These are phyloP conservation scores for Lordiphosa andalusiaca DNA, from an alignment of 2,888 invertebrate genomes.

Conservation along the genomic window DNA sequence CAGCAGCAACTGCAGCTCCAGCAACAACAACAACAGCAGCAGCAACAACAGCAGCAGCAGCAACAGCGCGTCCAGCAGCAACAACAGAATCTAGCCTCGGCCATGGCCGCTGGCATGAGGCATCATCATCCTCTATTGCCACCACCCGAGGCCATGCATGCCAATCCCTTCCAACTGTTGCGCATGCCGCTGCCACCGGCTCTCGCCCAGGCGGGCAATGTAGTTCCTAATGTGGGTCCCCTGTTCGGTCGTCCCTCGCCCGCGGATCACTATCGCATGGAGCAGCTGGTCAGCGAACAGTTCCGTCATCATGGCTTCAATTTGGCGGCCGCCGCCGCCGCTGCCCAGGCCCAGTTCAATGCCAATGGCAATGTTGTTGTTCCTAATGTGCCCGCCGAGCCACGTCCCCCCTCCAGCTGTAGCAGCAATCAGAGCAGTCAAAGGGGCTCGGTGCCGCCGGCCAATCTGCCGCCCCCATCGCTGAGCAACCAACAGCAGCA, in stretches of 20 bases:
- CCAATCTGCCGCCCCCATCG: conserved; percentile 65
- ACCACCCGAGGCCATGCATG: conserved; percentile 87
- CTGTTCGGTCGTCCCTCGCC: conserved; percentile 90
- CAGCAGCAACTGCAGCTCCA: conserved; percentile 49
- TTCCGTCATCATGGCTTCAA: conserved; percentile 90
- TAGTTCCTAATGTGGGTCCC: conserved; percentile 86
- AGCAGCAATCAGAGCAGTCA: conserved; percentile 71
- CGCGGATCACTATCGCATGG: conserved; percentile 91
- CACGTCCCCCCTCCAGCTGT: conserved; percentile 80
- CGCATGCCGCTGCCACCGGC: conserved; percentile 89
- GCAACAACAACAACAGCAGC: conserved; percentile 58
- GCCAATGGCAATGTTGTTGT: conserved; percentile 56
- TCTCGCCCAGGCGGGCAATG: conserved; percentile 84
- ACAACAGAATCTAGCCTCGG: conserved; percentile 78
- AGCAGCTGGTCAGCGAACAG: conserved; percentile 90
- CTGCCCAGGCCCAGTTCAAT: conserved; percentile 83
- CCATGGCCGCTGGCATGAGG: conserved; percentile 82
- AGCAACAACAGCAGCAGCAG: conserved; percentile 74
- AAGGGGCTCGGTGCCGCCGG: conserved; percentile 78
- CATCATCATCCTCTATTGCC: conserved; percentile 86
- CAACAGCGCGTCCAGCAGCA: conserved; percentile 65
- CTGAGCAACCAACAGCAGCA: conserved; percentile 63
- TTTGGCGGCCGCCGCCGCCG: conserved; percentile 87
- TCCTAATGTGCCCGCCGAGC: conserved; percentile 77
- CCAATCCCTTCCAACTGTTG: conserved; percentile 87